Base-by-base conservation (phyloP, 2,797 vertebrate species). In the Xenops minutus region DNA sequence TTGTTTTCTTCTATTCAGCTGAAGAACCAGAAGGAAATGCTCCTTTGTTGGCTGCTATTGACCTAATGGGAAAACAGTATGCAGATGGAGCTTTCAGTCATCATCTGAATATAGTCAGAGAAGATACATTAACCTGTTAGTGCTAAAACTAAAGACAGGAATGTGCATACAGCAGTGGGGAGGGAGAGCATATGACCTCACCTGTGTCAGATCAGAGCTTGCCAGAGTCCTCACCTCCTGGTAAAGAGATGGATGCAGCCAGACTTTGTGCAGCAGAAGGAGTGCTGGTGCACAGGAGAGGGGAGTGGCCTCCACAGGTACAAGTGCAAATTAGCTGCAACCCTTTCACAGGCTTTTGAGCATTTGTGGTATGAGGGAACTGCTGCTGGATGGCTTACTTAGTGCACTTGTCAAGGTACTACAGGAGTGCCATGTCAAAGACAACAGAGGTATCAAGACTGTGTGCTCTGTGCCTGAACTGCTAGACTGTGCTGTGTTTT, bases 1-100 rank as follows among this genome's bases (percentile, higher is more conserved):
- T 80, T 89, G 46, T 92, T 94, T 97, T 75, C 51, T 93, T 55
- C 77, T 87, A 30, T 69, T 85, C 68, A 94, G 77, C 82, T 94
- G 92, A 97, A 89, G 72, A 91, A n/a, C 24, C 30, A 51, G 49
- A 41, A 72, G 61, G 19, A 74, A 93, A 67, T 26, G 17, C 30
- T 90, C 64, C 44, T 43, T 55, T 56, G 5, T 24, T 74, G 52
- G 41, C 68, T 95, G 36, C 22, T 21, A 27, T 82, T 95, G 80
- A 95, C 52, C 64, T 97, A 76, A 69, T 64, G 68, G 59, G 55
- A 85, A 89, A 96, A 75, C 56, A 62, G 66, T 46, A 11, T 24
- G 84, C 68, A 88, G 84, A 54, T 84, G 74, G 39, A 87, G 39
- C 68, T 96, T 85, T 86, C 66, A 43, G 85, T 77, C 77, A 21